A percentile compares a stretch with the other conserved stretches of the same genome.
These are phyloP conservation scores for Glyphotaelius pellucidus DNA, from an alignment of 2,888 invertebrate genomes.

Conservation along the genomic window DNA sequence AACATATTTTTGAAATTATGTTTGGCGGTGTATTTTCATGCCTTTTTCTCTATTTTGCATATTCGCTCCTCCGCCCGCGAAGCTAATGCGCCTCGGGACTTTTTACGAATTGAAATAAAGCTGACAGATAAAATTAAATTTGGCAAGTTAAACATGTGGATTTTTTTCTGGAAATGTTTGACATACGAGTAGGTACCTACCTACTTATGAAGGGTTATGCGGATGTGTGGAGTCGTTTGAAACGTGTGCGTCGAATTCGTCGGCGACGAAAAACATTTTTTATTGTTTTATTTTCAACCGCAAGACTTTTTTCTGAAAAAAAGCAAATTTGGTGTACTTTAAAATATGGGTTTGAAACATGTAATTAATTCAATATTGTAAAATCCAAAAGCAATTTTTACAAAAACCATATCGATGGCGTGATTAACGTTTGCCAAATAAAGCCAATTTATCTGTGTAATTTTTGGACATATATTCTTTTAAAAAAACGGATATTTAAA, in stretches of 20 bases:
- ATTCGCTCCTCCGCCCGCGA: neutral
- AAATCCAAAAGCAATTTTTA: neutral
- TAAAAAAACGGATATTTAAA: neutral
- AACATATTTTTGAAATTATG: slow-evolving; percentile 20
- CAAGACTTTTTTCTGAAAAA: neutral
- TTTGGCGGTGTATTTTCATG: slow-evolving; percentile 21
- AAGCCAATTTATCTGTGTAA: neutral
- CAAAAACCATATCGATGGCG: neutral
- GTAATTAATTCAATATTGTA: neutral
- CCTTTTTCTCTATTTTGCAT: slow-evolving; percentile 38
- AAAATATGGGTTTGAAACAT: neutral
- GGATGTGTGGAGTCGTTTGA: neutral
- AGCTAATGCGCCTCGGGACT: slow-evolving; percentile 32
- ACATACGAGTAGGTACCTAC: slow-evolving; percentile 5
- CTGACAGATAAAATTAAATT: slow-evolving; percentile 50
- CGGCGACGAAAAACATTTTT: neutral
- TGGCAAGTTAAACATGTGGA: slow-evolving; percentile 29
- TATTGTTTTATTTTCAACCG: neutral
- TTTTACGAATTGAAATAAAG: slow-evolving; percentile 51
- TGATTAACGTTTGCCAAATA: neutral
- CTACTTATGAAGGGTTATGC: neutral
- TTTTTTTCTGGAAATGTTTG: slow-evolving; percentile 5
- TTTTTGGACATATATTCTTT: neutral
- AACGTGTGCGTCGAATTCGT: neutral
- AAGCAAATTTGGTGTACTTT: neutral